Base-by-base conservation (phyloP, 2,113 vertebrate species). In the Sinosuthora webbiana region DNA sequence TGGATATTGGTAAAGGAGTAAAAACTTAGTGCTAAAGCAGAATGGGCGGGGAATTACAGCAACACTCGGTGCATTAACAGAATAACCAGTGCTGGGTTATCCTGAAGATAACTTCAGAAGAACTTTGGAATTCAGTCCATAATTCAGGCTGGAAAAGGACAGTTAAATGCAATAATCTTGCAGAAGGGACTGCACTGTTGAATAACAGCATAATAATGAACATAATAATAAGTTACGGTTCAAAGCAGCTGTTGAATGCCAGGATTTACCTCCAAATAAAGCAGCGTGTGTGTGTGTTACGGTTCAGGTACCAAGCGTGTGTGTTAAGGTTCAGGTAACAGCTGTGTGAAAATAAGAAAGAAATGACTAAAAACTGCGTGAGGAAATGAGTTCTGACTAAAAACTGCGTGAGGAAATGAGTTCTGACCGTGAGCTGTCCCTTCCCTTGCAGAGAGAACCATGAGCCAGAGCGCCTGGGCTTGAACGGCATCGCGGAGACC, bases 401-500 rank as follows among this genome's bases (percentile, higher is more conserved):
- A 53, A 53, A 6, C 17, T 19, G 17, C 31, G 52, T 30, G 52
- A 30, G 52, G 28, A 50, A 15, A 50, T 9, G 25, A 15, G 25
- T 20, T 19, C 5, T 8, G 1, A 24, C 39, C 11, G 27, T 83
- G 70, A 7, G 2, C 0, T 44, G 1, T 33, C 19, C 41, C 28
- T 88, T 49, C 3, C 68, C 2, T 94, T 89, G 41, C 95, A 99
- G 99, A 98, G 99, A 99, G 97, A 98, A 98, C 95, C 98, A 98
- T 5, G 99, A 99, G 76, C 98, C 99, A 44, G 99, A 99, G 90
- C 98, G 98, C 90, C 97, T 98, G 96, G 98, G 98, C 91, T 93
- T 99, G 93, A 99, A 99, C 24, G 99, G 99, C 95, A 97, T 99
- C 93, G 98, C 99, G 50, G 99, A 99, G 98, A 99, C 98, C 73